Percentiles rank a stretch among this genome's conserved stretches.
phyloP scores from a whole-genome alignment of 2,797 vertebrate species.

The Anas acuta region DNA sequence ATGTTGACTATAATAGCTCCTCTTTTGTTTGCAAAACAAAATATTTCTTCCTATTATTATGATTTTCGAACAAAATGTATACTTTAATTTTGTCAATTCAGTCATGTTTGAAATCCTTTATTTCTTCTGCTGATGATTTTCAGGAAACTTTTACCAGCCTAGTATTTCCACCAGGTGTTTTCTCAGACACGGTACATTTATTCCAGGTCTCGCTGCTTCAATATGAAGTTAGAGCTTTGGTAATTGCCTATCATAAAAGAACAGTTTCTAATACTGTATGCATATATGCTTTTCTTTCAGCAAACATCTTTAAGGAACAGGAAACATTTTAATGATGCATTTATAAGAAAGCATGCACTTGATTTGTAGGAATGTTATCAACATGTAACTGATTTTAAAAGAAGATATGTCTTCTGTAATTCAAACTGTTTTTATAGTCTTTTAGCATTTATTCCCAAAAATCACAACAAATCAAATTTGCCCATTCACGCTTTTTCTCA shows the following conservation, averaged over 20 bases:
- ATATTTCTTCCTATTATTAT: background rate
- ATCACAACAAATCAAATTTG: background rate
- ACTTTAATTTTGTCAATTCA: background rate
- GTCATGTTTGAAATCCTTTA: background rate
- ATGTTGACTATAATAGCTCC: background rate
- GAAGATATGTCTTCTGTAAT: background rate
- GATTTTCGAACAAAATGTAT: background rate
- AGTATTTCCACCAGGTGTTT: background rate
- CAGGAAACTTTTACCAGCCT: background rate
- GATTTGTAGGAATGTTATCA: background rate
- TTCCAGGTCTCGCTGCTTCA: constrained; percentile 8
- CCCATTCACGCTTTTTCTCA: background rate
- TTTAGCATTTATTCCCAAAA: background rate
- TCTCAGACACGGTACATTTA: constrained; percentile 1
- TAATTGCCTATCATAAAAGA: background rate
- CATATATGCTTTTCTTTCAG: background rate
- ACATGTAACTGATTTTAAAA: background rate
- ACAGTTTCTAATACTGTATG: background rate
- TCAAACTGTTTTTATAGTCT: background rate
- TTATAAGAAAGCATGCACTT: background rate
- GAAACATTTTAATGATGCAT: constrained; percentile 22
- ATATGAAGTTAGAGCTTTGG: background rate
- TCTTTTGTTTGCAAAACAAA: background rate
- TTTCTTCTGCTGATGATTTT: background rate
- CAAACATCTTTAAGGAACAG: background rate